Base-by-base conservation (phyloP, 2,113 vertebrate species). In the Microcebus murinus region DNA sequence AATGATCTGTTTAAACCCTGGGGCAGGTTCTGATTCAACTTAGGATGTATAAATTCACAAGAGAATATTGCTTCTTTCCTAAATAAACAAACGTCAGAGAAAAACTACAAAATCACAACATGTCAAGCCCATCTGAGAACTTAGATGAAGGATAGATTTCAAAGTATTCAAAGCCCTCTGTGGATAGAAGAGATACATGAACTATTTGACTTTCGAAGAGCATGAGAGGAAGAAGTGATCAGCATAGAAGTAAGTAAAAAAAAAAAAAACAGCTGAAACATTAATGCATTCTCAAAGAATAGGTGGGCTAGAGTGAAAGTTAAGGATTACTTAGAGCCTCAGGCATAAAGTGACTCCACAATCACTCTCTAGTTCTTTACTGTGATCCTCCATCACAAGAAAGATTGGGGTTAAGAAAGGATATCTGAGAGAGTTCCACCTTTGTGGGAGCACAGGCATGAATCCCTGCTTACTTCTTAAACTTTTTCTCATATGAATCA, bases 91-190 rank as follows among this genome's bases (percentile, higher is more conserved):
- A 71, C 57, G 1, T 0, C 2, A 20, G 20, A n/a, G 55, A 76
- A 74, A 36, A 23, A 50, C 18, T 61, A 73, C 13, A 93, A 93
- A 82, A 84, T 52, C 5, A 21, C 68, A 90, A 84, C 20, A 45
- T 73, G 81, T 90, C n/a, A 87, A 77, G 50, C n/a, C 6, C 3
- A 39, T 84, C 50, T 87, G 39, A 88, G 36, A 95, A 91, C 10
- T 63, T 12, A 94, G n/a, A 61, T 63, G 4, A 95, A 71, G 68
- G 7, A 8, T 48, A 87, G 88, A 88, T 90, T 79, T 3, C 45
- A 85, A 90, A 83, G 42, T 4, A 83, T 79, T 48, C 87, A 76
- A 70, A 87, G n/a, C 0, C 25, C 80, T 83, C 55, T 87, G 52
- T 39, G 63, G 73, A 96, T 71, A 89, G 8, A 85, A 88, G 59